A percentile compares a stretch with the other conserved stretches of the same genome.
These are phyloP conservation scores for Riparia riparia DNA, from an alignment of 2,113 vertebrate species.

Conservation along the genomic window DNA sequence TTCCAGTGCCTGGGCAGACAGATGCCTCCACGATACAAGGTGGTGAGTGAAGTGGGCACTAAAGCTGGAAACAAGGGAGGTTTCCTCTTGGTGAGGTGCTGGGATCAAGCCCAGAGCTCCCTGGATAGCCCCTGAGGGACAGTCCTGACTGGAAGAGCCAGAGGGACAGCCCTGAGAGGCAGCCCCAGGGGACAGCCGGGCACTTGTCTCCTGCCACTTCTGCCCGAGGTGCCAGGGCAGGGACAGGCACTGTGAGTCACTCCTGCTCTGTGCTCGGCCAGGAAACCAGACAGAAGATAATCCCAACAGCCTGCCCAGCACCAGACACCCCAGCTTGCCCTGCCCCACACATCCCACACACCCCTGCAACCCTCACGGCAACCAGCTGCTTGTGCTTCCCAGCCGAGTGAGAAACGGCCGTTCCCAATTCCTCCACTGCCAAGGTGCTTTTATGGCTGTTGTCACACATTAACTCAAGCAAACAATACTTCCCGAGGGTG, in stretches of 20 bases:
- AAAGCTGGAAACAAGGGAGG: background rate
- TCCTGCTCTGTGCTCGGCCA: background rate
- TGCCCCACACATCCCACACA: background rate
- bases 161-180: background rate
- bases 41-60: background rate
- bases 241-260: background rate
- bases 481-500: fast-evolving
- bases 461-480: background rate
- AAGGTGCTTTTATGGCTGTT: fast-evolving
- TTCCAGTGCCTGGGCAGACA: conserved; percentile 18
- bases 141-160: background rate
- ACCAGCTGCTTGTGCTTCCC: fast-evolving
- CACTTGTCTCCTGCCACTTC: background rate
- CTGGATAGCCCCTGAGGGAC: background rate
- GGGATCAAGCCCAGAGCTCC: background rate
- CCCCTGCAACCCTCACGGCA: fast-evolving
- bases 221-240: background rate
- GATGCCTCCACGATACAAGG: background rate
- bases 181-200: background rate
- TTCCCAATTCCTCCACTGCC: fast-evolving
- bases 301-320: background rate
- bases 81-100: background rate
- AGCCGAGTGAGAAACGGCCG: fast-evolving
- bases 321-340: fast-evolving
- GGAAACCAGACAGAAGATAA: background rate